phyloP scores from a whole-genome alignment of 1,140 invertebrate genomes.

The Drosophila gunungcola region DNA sequence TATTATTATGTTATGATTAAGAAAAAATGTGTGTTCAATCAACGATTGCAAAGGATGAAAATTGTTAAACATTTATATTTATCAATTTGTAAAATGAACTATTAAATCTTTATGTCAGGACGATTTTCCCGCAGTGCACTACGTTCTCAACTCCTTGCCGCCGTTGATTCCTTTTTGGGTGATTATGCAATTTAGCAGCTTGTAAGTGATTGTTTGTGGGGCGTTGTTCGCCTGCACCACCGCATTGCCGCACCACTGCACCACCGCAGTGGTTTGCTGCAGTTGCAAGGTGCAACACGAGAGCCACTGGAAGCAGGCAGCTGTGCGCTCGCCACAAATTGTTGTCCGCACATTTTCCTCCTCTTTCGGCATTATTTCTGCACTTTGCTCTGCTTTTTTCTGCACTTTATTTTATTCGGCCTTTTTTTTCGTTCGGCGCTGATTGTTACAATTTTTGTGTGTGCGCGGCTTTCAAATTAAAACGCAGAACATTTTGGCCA shows the following conservation, averaged over 20 bases:
- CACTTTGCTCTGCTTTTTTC: conserved; percentile 49
- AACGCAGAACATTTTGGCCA: conserved; percentile 48
- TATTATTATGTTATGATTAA: no score
- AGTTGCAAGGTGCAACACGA: conserved; percentile 70
- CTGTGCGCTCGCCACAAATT: conserved; percentile 59
- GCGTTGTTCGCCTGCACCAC: conserved; percentile 58
- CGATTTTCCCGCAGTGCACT: conserved; percentile 4
- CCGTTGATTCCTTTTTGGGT: conserved; percentile 73
- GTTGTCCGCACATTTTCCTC: conserved; percentile 72
- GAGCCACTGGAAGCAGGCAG: conserved; percentile 57
- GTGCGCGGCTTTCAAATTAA: conserved; percentile 58
- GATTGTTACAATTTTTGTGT: conserved; percentile 80
- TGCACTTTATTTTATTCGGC: conserved; percentile 58
- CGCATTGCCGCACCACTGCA: background rate
- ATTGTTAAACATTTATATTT: no score
- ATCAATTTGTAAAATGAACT: no score
- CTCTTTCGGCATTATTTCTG: conserved; percentile 40
- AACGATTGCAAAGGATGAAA: no score
- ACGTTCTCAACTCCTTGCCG: conserved; percentile 37
- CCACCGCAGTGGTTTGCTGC: conserved; percentile 20
- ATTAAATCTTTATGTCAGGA: background rate
- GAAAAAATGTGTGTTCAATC: no score
- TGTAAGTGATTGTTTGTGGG: conserved; percentile 83
- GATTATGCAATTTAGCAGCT: conserved; percentile 84
- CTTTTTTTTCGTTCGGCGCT: conserved; percentile 48